These are phyloP conservation scores for Cepphus grylle DNA, from an alignment of 2,113 vertebrate species.

Conservation along the genomic window DNA sequence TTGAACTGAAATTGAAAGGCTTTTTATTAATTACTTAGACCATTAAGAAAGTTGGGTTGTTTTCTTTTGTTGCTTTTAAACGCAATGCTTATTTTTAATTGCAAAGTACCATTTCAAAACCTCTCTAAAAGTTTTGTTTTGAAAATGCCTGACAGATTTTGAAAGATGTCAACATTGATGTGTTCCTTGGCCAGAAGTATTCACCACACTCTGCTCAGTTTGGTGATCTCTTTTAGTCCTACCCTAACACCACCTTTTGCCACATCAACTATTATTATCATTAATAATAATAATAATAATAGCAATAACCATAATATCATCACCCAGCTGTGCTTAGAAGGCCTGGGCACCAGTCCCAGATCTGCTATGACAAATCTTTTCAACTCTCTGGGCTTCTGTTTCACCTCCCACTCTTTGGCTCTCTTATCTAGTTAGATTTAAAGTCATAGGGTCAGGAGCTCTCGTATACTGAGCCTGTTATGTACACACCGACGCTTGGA, in stretches of 20 bases:
- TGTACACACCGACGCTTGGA: not conserved
- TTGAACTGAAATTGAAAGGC: not conserved
- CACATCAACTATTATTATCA: slow-evolving; percentile 34
- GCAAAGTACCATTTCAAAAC: not conserved
- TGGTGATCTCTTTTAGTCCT: slow-evolving; percentile 17
- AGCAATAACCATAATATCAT: slow-evolving; percentile 39
- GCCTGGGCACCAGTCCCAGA: slow-evolving; percentile 56
- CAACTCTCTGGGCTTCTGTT: slow-evolving; percentile 56
- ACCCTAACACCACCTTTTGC: slow-evolving; percentile 17
- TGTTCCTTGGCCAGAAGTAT: not conserved
- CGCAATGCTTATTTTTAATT: not conserved
- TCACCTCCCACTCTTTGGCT: slow-evolving; percentile 61
- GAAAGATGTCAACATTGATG: not conserved
- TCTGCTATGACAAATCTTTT: slow-evolving; percentile 58
- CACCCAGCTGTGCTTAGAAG: slow-evolving; percentile 57
- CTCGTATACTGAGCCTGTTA: not conserved
- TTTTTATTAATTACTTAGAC: not conserved
- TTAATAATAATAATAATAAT: slow-evolving; percentile 3
- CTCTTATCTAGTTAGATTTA: slow-evolving; percentile 59
- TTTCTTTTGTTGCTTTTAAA: not conserved
- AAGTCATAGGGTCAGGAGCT: slow-evolving; percentile 41
- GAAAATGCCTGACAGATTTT: slow-evolving; percentile 7
- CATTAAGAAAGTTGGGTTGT: not conserved
- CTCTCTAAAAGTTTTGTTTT: not conserved
- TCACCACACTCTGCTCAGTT: not conserved